Base-by-base conservation (phyloP, 2,888 invertebrate species). In the Cheilosia urbana region DNA sequence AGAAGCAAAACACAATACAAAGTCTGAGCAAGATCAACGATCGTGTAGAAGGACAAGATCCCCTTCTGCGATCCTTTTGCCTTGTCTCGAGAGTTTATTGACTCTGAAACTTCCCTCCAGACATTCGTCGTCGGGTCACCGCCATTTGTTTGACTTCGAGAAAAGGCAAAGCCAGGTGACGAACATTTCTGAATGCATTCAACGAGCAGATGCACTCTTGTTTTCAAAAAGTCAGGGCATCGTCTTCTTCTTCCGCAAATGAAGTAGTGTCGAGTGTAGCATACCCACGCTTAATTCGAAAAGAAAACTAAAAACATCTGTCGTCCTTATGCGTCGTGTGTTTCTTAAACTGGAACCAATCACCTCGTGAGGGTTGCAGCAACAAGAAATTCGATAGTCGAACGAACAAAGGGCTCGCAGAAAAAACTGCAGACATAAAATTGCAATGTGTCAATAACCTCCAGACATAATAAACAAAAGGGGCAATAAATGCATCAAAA, bases 391-490 rank as follows among this genome's bases (percentile, higher is more conserved):
- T 68, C 78, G 69, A 84, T 79, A 79, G 55, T 62, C 30, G 40
- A 66, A 71, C 57, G 69, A 72, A 78, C 78, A 83, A 83, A 83
- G 73, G 71, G 72, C 60, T 65, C 15, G 27, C 21, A 4, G 1
- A 45, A 47, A 66, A 66, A 51, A 53, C 17, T 73, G 72, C 45
- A 68, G 58, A 78, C 63, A 53, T 30, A 83, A 83, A 78, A 57
- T 63, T 69, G 79, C 79, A 75, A 60, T 66, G 69, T 69, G 84
- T 84, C 84, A 80, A 65, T 80, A 84, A 84, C 84, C 84, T 80
- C 79, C 80, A 84, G 84, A 84, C 84, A 80, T 45, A 84, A 78
- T 72, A 82, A 71, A 69, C 68, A 71, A 72, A 47, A 60, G 13
- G 34, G 19, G 6, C 24, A 53, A 19, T n/a, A 68, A 66, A 58